Evolutionary conservation across 2,797 vertebrate genomes (phyloP), one percentile per base, ranked within the genome.

Genomic region (Neoniphon sammara): DNA sequence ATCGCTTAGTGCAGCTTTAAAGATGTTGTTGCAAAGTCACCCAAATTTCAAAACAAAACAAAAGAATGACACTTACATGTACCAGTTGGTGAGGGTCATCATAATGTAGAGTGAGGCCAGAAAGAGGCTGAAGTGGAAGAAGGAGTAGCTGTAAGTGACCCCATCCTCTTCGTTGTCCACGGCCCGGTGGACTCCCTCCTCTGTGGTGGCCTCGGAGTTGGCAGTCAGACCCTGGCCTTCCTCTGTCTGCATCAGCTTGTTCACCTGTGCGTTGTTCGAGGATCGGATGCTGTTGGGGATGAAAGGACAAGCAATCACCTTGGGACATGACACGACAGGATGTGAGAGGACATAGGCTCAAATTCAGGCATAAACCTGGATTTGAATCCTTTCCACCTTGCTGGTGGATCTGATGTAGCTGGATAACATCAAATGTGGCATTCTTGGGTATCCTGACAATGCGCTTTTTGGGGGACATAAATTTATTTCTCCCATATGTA

Each of bases 31-130:
- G 34, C 34, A 36, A 9, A 9, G 10, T 46, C 30, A 34, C 12
- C 20, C n/a, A 21, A 25, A 53, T 8, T 39, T 3, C 39, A 61
- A 11, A 34, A 10, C 4, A 36, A 30, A 31, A 42, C 9, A 39
- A 5, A 2, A 18, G 14, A 7, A 14, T 7, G 62, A 50, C 73
- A 93, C 95, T 55, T 73, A 98, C 97, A 90, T 92, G 92, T 96
- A 98, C 97, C 96, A 98, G 93, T 97, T 97, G 84, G 97, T 98
- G 70, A 98, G 95, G 0, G 96, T 98, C 97, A 98, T 98, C 97
- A 97, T 98, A 87, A 97, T 94, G 91, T 98, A 96, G 72, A 98
- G 95, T 0, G 96, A 95, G 20, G 97, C 96, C 2, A 98, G 91
- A 3, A 93, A 61, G 25, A 98, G 95, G 89, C 95, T 95, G 84